Evolutionary conservation across 64 coral and sea anemone genomes (phyloP), one percentile per base, ranked within the genome.

Genomic region (Orbicella faveolata): DNA sequence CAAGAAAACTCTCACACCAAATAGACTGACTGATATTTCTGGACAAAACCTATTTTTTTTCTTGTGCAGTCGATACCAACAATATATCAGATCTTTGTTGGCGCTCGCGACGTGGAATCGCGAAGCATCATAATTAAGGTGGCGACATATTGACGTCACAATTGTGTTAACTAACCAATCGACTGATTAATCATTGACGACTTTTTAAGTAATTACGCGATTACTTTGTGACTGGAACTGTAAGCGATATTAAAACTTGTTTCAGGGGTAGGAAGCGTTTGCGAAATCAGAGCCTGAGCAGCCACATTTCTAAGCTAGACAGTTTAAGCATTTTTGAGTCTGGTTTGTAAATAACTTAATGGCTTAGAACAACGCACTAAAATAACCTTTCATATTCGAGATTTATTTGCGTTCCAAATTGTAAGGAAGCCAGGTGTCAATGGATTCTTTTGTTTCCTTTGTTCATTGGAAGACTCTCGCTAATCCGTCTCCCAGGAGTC

Each of bases 91-190:
- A 3, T 62, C 19, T 76, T 48, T 34, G 78, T 41, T 39, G 13
- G 81, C 18, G 81, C 63, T 84, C 62, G 63, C 63, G 81, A 84
- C 18, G 81, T 84, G 64, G 23, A 72, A 0, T 20, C 44, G 63
- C 63, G 10, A 41, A 55, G 48, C 12, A 41, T 76, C 21, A 34
- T 59, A 69, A 36, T 93, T 64, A 88, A 61, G 78, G 21, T 51
- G 65, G 19, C 9, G 70, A 2, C 57, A 76, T 79, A 78, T 26
- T 85, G 78, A 89, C 74, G 87, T 74, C 51, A 76, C 73, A 94
- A 86, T 84, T 84, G 73, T 84, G 26, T 75, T 83, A 89, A 89
- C 64, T 80, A 89, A 69, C 87, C 92, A 89, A 94, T 94, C 70
- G 37, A 83, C 52, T 78, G 59, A 89, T 89, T 81, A 74, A 44